These are phyloP conservation scores for Acanthurus lineatus DNA, from an alignment of 2,797 vertebrate genomes.

Conservation along the genomic window DNA sequence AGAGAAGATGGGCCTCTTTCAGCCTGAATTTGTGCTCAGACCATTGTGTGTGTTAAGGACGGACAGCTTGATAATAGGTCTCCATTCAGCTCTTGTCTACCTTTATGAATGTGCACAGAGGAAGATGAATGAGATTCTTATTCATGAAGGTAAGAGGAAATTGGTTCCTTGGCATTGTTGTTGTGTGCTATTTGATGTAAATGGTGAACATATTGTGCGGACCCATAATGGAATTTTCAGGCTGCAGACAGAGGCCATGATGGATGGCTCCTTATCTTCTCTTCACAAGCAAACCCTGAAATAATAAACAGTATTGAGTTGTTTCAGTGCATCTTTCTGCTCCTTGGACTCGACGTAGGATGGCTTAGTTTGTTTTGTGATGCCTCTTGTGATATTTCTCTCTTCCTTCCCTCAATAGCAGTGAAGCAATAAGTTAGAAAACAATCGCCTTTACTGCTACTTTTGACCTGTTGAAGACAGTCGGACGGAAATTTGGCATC, in stretches of 20 bases:
- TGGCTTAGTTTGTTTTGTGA: constrained; percentile 50
- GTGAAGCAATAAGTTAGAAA: constrained; percentile 68
- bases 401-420: constrained; percentile 21
- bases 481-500: constrained; percentile 46
- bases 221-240: constrained; percentile 77
- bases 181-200: constrained; percentile 74
- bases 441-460: constrained; percentile 40
- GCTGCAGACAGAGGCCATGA: constrained; percentile 65
- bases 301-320: constrained; percentile 76
- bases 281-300: constrained; percentile 57
- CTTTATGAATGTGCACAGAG: constrained; percentile 69
- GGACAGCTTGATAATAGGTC: constrained; percentile 75
- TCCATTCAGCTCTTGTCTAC: constrained; percentile 63
- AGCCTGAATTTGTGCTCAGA: constrained; percentile 31
- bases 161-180: constrained; percentile 76
- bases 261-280: constrained; percentile 79
- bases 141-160: constrained; percentile 82
- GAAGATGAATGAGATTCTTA: constrained; percentile 81
- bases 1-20: constrained; percentile 31
- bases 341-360: constrained; percentile 46
- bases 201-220: constrained; percentile 71
- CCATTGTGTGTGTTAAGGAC: constrained; percentile 36
- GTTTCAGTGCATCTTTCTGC: constrained; percentile 48
- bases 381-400: constrained; percentile 51
- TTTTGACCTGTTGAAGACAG: constrained; percentile 50